These are phyloP conservation scores for Gobio occitaniae DNA, from an alignment of 2,797 vertebrate species.

Conservation along the genomic window DNA sequence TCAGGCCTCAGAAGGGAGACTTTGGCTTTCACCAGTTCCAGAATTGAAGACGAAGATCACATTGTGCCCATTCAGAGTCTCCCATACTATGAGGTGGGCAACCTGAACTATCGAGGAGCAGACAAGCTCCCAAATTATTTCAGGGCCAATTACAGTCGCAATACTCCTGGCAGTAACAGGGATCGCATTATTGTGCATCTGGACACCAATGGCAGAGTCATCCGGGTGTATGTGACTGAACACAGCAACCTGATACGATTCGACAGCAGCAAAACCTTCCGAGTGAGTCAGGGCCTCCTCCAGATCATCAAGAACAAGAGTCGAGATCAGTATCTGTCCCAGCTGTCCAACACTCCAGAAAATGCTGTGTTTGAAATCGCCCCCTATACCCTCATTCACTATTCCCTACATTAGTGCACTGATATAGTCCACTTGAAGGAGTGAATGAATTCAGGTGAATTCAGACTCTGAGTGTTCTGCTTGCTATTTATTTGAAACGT, in stretches of 20 bases:
- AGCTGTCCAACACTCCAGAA: fast-evolving
- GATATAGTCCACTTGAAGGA: no score
- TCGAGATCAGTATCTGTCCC: not conserved
- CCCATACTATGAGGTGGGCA: conserved; percentile 57
- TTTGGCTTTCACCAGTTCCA: conserved; percentile 52
- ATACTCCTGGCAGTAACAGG: conserved; percentile 3
- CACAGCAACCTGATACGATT: not conserved
- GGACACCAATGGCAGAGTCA: fast-evolving
- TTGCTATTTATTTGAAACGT: no score
- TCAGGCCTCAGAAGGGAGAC: fast-evolving
- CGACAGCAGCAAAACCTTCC: not conserved
- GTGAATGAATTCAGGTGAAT: no score
- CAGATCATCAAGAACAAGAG: not conserved
- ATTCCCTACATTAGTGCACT: no score
- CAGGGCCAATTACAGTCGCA: fast-evolving
- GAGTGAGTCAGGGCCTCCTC: conserved; percentile 40
- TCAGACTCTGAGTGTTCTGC: no score
- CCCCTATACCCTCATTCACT: no score
- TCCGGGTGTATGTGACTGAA: conserved; percentile 48
- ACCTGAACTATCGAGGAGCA: conserved; percentile 1
- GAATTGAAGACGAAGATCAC: conserved; percentile 17
- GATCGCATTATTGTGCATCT: conserved; percentile 57
- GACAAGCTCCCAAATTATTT: not conserved
- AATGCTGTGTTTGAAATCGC: no score
- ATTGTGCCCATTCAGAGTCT: conserved; percentile 8